Conservation (phyloP, 2,113 vertebrate species). For the Gnathonemus echidnorhynchus region DNA sequence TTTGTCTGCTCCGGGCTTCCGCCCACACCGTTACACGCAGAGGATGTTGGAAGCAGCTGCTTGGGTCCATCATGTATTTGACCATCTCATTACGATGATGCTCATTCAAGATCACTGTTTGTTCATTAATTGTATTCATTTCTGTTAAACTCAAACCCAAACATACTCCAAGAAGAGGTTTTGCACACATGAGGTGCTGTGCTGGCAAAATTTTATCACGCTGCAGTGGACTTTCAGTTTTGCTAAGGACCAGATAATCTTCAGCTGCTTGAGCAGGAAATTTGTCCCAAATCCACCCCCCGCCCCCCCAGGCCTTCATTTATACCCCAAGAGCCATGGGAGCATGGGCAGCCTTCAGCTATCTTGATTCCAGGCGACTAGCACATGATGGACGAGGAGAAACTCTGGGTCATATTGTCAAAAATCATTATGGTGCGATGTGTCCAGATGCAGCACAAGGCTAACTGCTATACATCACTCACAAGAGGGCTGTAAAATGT, state of each 20-base stretch:
- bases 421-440: background rate
- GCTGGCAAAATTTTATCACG: background rate
- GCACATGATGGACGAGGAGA: background rate
- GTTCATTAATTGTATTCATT: background rate
- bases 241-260: background rate
- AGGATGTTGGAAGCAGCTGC: background rate
- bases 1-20: background rate
- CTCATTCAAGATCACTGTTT: background rate
- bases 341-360: background rate
- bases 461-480: background rate
- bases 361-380: background rate
- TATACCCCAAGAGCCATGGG: background rate
- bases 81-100: background rate
- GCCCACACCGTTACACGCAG: background rate
- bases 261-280: background rate
- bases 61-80: background rate
- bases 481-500: background rate
- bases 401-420: background rate
- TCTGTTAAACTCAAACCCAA: background rate
- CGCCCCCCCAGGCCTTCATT: background rate
- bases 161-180: background rate
- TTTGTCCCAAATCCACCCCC: background rate
- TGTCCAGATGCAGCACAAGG: background rate
- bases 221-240: background rate
- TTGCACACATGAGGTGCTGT: background rate